A percentile compares a stretch with the other conserved stretches of the same genome.
phyloP scores from a whole-genome alignment of 2,113 vertebrate genomes.

The Nothobranchius furzeri region DNA sequence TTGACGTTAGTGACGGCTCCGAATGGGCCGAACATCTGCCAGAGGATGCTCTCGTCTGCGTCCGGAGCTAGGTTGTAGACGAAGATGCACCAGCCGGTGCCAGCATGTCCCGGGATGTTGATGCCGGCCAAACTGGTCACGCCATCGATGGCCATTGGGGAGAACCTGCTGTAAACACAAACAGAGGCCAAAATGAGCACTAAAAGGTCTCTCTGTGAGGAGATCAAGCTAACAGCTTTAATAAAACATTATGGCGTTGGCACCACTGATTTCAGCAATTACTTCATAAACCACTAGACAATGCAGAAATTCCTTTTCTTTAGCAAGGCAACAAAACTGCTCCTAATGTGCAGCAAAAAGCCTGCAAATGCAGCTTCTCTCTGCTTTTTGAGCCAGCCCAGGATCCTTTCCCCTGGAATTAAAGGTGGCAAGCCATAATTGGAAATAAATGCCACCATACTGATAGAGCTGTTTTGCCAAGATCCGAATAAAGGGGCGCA shows the following conservation, averaged over 20 bases:
- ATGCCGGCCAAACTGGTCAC: constrained; percentile 98
- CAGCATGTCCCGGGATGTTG: constrained; percentile 95
- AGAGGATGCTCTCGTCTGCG: constrained; percentile 97
- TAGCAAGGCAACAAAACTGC: too few relatives aligned
- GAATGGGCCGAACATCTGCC: constrained; percentile 99
- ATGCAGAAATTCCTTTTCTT: too few relatives aligned
- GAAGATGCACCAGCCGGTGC: constrained; percentile 99
- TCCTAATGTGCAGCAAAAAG: too few relatives aligned
- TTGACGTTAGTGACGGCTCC: constrained; percentile 99
- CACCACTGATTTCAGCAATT: neutral
- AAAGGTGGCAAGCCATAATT: neutral
- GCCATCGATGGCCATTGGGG: constrained; percentile 97
- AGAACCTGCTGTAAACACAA: constrained; percentile 87
- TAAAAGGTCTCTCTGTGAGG: constrained; percentile 21
- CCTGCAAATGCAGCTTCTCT: too few relatives aligned
- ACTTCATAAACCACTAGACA: neutral
- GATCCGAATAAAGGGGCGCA: constrained; percentile 5
- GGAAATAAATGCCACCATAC: constrained; percentile 5
- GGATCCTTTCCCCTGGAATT: constrained; percentile 5
- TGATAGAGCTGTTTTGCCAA: neutral
- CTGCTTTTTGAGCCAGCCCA: neutral
- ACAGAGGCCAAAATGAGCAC: constrained; percentile 21
- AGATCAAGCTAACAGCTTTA: constrained; percentile 18
- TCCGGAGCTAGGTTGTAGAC: constrained; percentile 99
- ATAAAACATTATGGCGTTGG: constrained; percentile 15